These are phyloP conservation scores for Lottia scabra DNA, from an alignment of 2,888 invertebrate species.

Conservation along the genomic window DNA sequence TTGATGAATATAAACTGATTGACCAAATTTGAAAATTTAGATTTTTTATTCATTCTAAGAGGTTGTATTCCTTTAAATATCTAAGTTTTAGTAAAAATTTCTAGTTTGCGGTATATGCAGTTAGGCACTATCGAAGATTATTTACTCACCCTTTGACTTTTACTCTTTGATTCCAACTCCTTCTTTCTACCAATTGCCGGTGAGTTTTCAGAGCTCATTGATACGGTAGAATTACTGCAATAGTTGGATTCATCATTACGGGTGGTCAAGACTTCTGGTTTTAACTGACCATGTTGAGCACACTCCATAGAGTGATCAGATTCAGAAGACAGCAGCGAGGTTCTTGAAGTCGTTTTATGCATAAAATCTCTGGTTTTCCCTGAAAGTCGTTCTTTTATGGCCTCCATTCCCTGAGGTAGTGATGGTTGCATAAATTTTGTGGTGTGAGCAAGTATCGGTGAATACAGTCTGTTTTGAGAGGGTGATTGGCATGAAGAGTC, in stretches of 20 bases:
- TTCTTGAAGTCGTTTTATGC: constrained; percentile 52
- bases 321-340: constrained; percentile 56
- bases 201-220: constrained; percentile 54
- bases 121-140: too few species aligned
- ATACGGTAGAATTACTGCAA: constrained; percentile 54
- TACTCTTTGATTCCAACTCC: constrained; percentile 10
- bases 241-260: constrained; percentile 47
- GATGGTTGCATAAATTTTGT: constrained; percentile 17
- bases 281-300: constrained; percentile 31
- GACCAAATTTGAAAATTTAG: too few species aligned
- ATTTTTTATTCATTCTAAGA: too few species aligned
- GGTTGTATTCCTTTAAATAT: too few species aligned
- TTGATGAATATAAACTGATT: too few species aligned
- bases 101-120: too few species aligned
- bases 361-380: constrained; percentile 26
- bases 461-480: constrained; percentile 18
- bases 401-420: constrained; percentile 40
- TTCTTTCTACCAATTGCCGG: constrained; percentile 39
- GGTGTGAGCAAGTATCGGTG: constrained; percentile 20
- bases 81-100: too few species aligned
- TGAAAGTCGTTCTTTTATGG: constrained; percentile 23
- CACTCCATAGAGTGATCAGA: constrained; percentile 58
- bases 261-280: constrained; percentile 33
- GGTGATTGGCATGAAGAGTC: constrained; percentile 22
- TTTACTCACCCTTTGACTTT: constrained; percentile 10